Percentiles rank a stretch among this genome's conserved stretches.
Evolutionary conservation across 2,113 vertebrate genomes (phyloP).

Genomic region (Solea senegalensis): DNA sequence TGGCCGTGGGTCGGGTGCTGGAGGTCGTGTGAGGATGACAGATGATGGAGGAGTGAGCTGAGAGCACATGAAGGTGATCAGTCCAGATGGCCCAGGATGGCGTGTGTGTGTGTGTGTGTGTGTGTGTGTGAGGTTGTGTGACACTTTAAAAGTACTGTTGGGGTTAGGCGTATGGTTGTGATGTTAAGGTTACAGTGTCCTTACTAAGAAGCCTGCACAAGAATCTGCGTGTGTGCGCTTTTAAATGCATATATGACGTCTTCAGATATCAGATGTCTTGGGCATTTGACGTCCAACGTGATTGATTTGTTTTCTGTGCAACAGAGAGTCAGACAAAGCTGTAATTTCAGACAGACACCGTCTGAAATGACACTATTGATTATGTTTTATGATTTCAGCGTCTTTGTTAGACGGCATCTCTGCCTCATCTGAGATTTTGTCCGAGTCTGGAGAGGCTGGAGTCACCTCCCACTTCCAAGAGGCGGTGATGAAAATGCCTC

Average conservation of each 20-base stretch:
- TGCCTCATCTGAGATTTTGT: no score
- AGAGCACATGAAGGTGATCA: conserved; percentile 47
- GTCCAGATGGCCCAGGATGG: conserved; percentile 33
- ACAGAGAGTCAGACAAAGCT: conserved; percentile 22
- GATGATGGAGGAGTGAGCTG: conserved; percentile 43
- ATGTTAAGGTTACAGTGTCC: no score
- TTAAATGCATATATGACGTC: conserved; percentile 3
- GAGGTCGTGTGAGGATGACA: conserved; percentile 31
- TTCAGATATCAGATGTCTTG: conserved; percentile 21
- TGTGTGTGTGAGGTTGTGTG: no score
- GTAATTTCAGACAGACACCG: conserved; percentile 33
- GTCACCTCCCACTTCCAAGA: no score
- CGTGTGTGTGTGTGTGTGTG: neutral
- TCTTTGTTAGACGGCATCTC: no score
- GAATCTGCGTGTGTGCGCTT: neutral
- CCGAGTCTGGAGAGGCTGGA: no score
- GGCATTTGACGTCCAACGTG: conserved; percentile 11
- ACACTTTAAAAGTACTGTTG: no score
- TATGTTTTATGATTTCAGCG: neutral
- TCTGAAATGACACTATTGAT: conserved; percentile 24
- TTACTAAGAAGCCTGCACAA: no score
- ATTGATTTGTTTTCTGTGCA: conserved; percentile 42
- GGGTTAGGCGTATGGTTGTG: no score
- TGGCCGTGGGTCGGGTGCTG: conserved; percentile 3
- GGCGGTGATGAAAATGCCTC: no score